Evolutionary conservation across 2,797 vertebrate genomes (phyloP), one percentile per base, ranked within the genome.

Genomic region (Heteromormyrus szaboi): DNA sequence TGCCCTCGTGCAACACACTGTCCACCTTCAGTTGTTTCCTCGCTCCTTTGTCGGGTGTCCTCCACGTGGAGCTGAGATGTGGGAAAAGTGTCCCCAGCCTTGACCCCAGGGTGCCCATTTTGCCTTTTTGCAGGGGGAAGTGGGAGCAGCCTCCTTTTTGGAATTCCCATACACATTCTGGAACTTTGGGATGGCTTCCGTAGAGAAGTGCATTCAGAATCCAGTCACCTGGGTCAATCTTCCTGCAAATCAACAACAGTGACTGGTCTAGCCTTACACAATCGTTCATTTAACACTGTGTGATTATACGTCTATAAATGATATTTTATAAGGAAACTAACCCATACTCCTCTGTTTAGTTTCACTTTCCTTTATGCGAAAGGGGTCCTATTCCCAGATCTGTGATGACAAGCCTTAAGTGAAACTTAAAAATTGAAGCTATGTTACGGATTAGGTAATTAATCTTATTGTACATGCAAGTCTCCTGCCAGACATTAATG

Each of bases 81-180:
- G 65, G 4, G 29, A n/a, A 7, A n/a, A 46, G 17, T 33, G 11
- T 62, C n/a, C 4, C 51, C 19, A 41, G 17, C 17, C 51, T 41
- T 53, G 19, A 59, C 29, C 44, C 25, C 33, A 11, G 37, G 33
- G 9, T 29, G 54, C 33, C 4, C 76, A 54, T 90, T 91, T 90
- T 88, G 62, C 85, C 85, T 89, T 89, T 29, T 91, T 88, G 90
- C 88, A 94, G 92, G 92, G 92, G 89, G 91, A 94, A 91, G 90
- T 87, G 1, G 54, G 91, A 92, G 91, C 93, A 84, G 91, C 93
- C 91, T 93, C 93, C 41, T 93, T 92, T 12, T 51, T 94, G 68
- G 88, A 90, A 87, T 92, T 93, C 86, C 92, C 92, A 44, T 92
- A 88, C 86, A 88, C 90, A 4, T 90, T 87, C 1, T 94, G 93